Evolutionary conservation across 2,888 invertebrate genomes (phyloP), one percentile per base, ranked within the genome.

Genomic region (Tribolium freemani): DNA sequence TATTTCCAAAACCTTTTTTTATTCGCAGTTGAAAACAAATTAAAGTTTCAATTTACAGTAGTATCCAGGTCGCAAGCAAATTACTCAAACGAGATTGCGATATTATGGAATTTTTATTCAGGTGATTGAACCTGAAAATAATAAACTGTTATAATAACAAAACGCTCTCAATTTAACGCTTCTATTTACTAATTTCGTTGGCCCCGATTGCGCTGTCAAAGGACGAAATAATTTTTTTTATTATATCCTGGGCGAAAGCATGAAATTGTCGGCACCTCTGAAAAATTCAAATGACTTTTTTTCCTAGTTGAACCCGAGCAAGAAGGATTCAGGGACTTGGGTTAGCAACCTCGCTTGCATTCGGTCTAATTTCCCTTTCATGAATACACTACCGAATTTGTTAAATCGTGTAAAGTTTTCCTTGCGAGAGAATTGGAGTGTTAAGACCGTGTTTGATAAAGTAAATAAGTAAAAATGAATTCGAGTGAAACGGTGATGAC

Each of bases 361-460:
- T 58, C 58, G 20, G 16, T 20, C 45, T 58, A 58, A 58, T 58
- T 58, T 58, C 58, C 45, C 58, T 58, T 58, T 58, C 58, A 45
- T 58, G 56, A 45, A 58, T 31, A 31, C 10, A 54, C 26, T n/a
- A 58, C 56, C 8, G 45, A 38, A 38, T 38, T 38, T 38, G 38
- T 38, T 38, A 38, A 38, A 38, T 38, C 38, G 38, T 3, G 38
- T 38, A 38, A 38, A 38, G 38, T 38, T 45, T 44, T 56, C 11
- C 31, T 56, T 38, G 3, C 56, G 13, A 21, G 56, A 10, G 56
- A 38, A 56, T 11, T 38, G 56, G 56, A 31, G 56, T 31, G 56
- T 56, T 56, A 56, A 56, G 26, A 56, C 31, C 13, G 13, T 13
- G 30, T 10, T 21, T 10, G 38, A 38, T 38, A 56, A 56, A 56